Evolutionary conservation across 2,888 invertebrate genomes (phyloP).

Genomic region (Mechanitis messenoides): DNA sequence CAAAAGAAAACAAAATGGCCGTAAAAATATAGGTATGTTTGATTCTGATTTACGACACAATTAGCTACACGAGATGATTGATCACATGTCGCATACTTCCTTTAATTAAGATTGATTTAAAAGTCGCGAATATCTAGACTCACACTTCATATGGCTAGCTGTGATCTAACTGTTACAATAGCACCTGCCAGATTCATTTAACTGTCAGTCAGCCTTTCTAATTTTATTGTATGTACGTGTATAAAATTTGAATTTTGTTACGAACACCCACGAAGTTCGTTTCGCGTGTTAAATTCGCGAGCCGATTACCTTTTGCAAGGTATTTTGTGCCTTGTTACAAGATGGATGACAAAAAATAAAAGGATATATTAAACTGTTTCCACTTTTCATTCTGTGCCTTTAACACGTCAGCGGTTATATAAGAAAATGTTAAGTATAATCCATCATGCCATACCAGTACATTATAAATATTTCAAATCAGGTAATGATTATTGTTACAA

Average conservation of each 20-base stretch:
- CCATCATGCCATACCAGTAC: constrained; percentile 13
- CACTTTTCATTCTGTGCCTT: constrained; percentile 5
- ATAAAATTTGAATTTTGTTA: constrained; percentile 29
- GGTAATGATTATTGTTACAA: constrained; percentile 26
- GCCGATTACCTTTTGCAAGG: constrained; percentile 10
- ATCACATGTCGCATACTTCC: constrained; percentile 1
- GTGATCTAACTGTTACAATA: constrained; percentile 14
- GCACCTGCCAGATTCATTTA: constrained; percentile 25
- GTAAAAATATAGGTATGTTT: not conserved
- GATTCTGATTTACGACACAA: constrained; percentile 3
- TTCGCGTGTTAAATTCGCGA: constrained; percentile 19
- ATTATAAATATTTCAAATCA: constrained; percentile 25
- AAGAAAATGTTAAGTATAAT: constrained; percentile 10
- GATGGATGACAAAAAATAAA: constrained; percentile 1
- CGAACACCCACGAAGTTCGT: constrained; percentile 30
- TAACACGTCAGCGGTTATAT: not conserved
- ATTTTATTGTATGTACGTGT: constrained; percentile 33
- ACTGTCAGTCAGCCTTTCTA: constrained; percentile 28
- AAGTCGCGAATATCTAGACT: constrained; percentile 14
- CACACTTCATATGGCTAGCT: constrained; percentile 1
- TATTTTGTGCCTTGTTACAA: too few relatives aligned
- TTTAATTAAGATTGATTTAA: constrained; percentile 23
- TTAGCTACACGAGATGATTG: not conserved
- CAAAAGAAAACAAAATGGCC: not conserved
- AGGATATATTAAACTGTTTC: not conserved